These are phyloP conservation scores for Magallana gigas DNA, from an alignment of 1,140 invertebrate species.

Conservation along the genomic window DNA sequence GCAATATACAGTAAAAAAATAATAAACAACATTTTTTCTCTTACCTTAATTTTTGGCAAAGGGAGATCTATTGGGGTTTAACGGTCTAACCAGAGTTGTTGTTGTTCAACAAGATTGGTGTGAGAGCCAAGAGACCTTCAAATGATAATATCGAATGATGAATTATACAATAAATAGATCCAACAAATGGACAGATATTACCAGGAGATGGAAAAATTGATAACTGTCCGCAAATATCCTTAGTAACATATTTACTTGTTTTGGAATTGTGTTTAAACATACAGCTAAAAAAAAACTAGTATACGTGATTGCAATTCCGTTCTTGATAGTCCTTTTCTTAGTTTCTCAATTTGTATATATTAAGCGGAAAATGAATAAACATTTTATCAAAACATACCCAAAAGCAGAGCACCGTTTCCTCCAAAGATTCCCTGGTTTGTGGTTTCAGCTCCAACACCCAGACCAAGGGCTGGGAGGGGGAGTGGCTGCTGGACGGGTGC, in stretches of 20 bases:
- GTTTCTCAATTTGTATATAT: too few species aligned
- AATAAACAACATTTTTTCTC: background rate
- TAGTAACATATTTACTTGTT: too few species aligned
- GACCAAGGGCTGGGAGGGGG: background rate
- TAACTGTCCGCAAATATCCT: too few species aligned
- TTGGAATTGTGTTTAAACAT: background rate
- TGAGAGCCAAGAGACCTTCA: background rate
- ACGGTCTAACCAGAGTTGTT: background rate
- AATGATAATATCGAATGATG: background rate
- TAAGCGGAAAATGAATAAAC: too few species aligned
- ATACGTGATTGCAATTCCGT: background rate
- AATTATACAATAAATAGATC: too few species aligned
- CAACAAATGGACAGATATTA: too few species aligned
- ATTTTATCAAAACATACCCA: background rate
- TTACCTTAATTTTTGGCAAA: background rate
- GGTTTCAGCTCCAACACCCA: background rate
- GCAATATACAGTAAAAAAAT: too few species aligned
- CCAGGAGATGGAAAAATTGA: too few species aligned
- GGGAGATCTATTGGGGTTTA: background rate
- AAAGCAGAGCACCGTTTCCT: slow-evolving; percentile 10
- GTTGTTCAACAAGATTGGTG: background rate
- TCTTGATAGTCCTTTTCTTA: too few species aligned
- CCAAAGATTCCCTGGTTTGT: background rate
- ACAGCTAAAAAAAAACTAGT: background rate
- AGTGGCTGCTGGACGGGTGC: background rate